Conservation (phyloP, 2,797 vertebrate genomes). For the Morelia viridis region DNA sequence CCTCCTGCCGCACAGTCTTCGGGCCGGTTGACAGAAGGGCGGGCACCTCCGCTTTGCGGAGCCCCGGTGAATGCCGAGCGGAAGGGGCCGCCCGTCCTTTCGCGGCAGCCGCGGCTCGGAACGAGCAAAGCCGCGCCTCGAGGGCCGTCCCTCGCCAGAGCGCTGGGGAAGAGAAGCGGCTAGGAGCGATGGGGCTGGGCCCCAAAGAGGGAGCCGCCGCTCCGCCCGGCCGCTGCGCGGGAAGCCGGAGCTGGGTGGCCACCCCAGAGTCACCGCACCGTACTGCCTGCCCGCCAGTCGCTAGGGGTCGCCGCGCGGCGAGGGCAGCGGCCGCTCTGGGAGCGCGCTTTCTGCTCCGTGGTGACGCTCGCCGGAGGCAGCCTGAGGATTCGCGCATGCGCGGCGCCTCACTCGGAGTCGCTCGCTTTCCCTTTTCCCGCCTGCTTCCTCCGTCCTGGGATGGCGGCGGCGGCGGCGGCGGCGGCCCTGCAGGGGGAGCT, state of each 20-base stretch:
- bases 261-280: no score
- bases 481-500: slow-evolving; percentile 83
- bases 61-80: no score
- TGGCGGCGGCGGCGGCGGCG: slow-evolving; percentile 69
- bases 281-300: not conserved
- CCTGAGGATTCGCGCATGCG: not conserved
- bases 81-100: no score
- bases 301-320: not conserved
- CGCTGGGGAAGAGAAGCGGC: not conserved
- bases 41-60: not conserved
- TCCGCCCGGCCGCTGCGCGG: no score
- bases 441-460: slow-evolving; percentile 18
- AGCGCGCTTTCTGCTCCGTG: not conserved
- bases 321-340: not conserved
- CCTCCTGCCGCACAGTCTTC: no score
- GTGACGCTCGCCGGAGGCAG: not conserved
- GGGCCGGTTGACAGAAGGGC: not conserved
- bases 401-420: not conserved
- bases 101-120: not conserved
- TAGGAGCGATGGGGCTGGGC: not conserved
- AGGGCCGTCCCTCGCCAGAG: no score
- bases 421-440: slow-evolving; percentile 29
- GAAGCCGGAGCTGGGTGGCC: no score
- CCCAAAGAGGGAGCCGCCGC: no score
- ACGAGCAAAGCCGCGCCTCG: no score